Evolutionary conservation across 2,113 vertebrate genomes (phyloP), one percentile per base, ranked within the genome.

Genomic region (Phaetusa simplex): DNA sequence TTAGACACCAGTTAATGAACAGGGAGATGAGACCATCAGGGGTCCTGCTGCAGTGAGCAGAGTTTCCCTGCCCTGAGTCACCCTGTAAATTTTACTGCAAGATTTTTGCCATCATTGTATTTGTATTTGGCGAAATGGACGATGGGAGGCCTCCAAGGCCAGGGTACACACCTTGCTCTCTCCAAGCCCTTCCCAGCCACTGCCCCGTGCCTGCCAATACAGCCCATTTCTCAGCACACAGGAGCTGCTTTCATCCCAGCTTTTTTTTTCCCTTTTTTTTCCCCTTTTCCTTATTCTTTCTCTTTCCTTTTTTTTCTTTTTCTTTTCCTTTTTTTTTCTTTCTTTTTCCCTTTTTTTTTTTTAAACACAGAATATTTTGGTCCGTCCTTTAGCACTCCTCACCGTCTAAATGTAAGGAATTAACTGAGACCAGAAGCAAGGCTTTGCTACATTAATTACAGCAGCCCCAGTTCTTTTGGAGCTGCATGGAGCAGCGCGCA

Each of bases 371-470:
- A 97, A 70, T 94, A 94, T 97, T 97, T 97, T 88, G 96, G 81
- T 93, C 93, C 91, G 64, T 89, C 94, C 86, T 96, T 95, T 91
- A 92, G 90, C 86, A 49, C 55, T 93, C 65, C 88, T 95, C 66
- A 55, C 91, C 17, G 2, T 67, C 89, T 77, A 93, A 97, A 97
- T 21, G 10, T 70, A 97, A 98, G 95, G 93, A 97, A 97, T 95
- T 97, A 95, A 95, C 85, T 96, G 97, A 93, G 95, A 97, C 94
- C 91, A 97, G 96, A 95, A 98, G 95, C 93, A 67, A 97, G 97
- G 93, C 89, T 98, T 96, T 96, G 81, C 73, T 96, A 34, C 8
- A 15, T 98, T 98, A 98, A 98, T 98, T 98, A 98, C 97, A 97
- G 97, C 88, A 97, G 95, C 92, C 96, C 95, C 95, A 93, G 90